Evolutionary conservation across 2,888 invertebrate species (phyloP), one percentile per base, ranked within the genome.

Genomic region (Acanthosepion lycidas): DNA sequence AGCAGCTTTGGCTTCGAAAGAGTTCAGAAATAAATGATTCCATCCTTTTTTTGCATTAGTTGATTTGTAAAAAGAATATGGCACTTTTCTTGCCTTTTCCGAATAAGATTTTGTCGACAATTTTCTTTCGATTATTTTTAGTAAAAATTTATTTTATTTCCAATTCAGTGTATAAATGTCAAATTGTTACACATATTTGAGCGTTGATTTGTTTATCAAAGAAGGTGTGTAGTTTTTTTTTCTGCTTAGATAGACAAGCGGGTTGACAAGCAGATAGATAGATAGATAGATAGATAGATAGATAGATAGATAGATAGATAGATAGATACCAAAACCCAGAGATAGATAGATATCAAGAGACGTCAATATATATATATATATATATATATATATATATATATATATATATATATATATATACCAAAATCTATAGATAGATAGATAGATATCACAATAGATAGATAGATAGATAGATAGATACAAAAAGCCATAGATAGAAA

Each of bases 51-150:
- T 78, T 78, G n/a, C n/a, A 78, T 78, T 78, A 78, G 78, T 78
- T 78, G 78, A 78, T 78, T 78, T 78, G 78, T 78, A 78, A 78
- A 78, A 78, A 78, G 78, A 78, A 78, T 78, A 78, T 78, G 78
- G 78, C 78, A 78, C 78, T 78, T 78, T 78, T 78, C 78, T 6
- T 28, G n/a, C 78, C 78, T 5, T n/a, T 8, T n/a, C 78, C n/a
- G n/a, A 78, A 78, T n/a, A 1, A 0, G 78, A n/a, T n/a, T 78
- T 78, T 78, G 6, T 78, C 1, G 9, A 78, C 28, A 78, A 78
- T 9, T 28, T 59, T 59, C 59, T 78, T 78, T 78, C 78, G n/a
- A 78, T 78, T 78, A n/a, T 78, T 78, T n/a, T 78, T n/a, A 78
- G 78, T 6, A 23, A 6, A 59, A 59, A 59, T 78, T 78, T 78